Evolutionary conservation across 2,113 vertebrate species (phyloP).

Genomic region (Cisticola juncidis): DNA sequence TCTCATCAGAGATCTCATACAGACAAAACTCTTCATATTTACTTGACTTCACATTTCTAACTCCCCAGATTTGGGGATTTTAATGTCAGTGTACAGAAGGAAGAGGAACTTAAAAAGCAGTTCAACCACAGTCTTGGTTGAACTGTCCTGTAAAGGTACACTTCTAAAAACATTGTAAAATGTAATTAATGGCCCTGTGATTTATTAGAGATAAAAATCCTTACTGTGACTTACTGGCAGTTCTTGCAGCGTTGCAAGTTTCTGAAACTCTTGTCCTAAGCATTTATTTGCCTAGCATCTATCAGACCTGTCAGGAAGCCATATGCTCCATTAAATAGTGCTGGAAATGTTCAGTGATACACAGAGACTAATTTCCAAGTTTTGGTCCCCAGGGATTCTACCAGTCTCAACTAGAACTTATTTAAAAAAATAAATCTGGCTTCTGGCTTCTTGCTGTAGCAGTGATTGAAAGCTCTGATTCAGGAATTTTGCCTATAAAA

Average conservation of each 20-base stretch:
- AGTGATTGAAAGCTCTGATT: neutral
- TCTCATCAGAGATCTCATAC: neutral
- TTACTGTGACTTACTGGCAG: neutral
- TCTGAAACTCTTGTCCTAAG: neutral
- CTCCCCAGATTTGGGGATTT: neutral
- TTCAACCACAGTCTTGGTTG: neutral
- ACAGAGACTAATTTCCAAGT: neutral
- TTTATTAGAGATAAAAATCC: neutral
- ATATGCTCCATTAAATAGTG: neutral
- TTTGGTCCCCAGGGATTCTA: neutral
- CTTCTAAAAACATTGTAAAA: neutral
- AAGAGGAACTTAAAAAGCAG: neutral
- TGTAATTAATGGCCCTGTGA: neutral
- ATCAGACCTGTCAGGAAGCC: neutral
- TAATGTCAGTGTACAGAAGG: neutral
- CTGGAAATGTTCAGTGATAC: neutral
- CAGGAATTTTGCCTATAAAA: neutral
- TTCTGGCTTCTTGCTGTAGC: neutral
- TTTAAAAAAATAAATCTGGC: neutral
- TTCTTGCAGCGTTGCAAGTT: neutral
- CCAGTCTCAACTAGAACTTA: neutral
- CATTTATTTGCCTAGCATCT: neutral
- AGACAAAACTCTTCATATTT: neutral
- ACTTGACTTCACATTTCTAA: neutral
- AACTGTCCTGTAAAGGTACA: neutral